Conservation (phyloP, 2,888 invertebrate species). For the Parapristionchus giblindavisi region DNA sequence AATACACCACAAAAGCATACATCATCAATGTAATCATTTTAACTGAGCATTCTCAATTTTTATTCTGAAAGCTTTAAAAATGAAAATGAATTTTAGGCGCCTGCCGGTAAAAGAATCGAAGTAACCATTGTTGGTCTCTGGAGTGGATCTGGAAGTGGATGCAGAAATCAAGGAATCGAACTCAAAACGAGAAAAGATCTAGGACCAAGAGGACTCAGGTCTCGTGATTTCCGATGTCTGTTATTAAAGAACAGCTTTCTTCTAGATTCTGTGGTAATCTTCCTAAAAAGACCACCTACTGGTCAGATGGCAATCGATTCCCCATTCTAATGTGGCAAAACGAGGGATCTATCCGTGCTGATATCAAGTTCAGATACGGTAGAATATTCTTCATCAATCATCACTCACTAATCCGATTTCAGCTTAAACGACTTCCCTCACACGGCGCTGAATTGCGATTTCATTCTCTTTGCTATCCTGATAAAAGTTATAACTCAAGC, state of each 20-base stretch:
- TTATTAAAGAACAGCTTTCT: background rate
- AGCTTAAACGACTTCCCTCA: too few species aligned
- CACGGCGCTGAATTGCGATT: too few species aligned
- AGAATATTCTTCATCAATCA: background rate
- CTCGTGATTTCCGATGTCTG: background rate
- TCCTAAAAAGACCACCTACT: background rate
- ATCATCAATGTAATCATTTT: too few species aligned
- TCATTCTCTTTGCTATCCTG: too few species aligned
- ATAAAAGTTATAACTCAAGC: too few species aligned
- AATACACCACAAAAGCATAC: background rate
- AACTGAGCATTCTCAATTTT: too few species aligned
- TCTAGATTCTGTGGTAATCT: background rate
- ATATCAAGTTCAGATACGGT: slow-evolving; percentile 2
- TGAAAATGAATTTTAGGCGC: background rate
- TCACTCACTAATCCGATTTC: background rate
- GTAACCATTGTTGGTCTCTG: background rate
- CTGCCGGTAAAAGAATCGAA: background rate
- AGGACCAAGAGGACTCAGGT: background rate
- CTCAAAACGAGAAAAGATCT: background rate
- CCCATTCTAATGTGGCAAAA: background rate
- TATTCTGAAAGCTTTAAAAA: background rate
- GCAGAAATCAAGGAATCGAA: background rate
- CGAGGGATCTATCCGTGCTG: background rate
- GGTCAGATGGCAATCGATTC: background rate
- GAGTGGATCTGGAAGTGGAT: background rate